A percentile compares a stretch with the other conserved stretches of the same genome.
These are phyloP conservation scores for Montipora foliosa DNA, from an alignment of 64 coral and sea anemone species.

Conservation along the genomic window DNA sequence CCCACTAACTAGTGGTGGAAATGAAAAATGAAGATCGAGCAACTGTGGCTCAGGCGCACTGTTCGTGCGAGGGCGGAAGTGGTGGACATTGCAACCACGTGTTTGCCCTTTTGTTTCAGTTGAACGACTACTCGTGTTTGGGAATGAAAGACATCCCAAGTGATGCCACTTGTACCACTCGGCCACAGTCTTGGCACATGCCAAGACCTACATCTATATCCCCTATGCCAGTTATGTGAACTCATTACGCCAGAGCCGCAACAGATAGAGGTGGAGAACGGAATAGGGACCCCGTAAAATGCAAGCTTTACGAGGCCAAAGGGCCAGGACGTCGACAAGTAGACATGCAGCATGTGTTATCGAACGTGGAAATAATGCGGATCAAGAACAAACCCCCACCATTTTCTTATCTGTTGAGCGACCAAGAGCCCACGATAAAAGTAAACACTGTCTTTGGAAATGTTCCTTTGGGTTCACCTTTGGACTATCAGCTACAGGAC, in stretches of 20 bases:
- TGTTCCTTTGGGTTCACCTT: neutral
- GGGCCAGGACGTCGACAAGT: neutral
- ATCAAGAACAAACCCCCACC: neutral
- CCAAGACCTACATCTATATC: neutral
- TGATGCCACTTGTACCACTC: too few species aligned
- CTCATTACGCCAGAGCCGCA: neutral
- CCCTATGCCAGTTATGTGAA: neutral
- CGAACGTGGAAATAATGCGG: neutral
- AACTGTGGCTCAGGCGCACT: neutral
- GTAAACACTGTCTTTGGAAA: too few species aligned
- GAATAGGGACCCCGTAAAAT: neutral
- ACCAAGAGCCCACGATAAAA: too few species aligned
- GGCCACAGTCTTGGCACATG: neutral
- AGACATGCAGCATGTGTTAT: neutral
- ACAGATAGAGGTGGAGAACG: neutral
- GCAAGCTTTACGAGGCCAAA: neutral
- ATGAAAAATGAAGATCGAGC: conserved; percentile 16
- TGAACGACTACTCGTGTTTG: too few species aligned
- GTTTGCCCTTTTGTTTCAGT: conserved; percentile 33
- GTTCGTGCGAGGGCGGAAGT: conserved; percentile 12
- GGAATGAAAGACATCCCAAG: too few species aligned
- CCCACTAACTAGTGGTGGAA: conserved; percentile 18
- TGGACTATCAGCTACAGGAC: neutral
- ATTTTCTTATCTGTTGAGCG: too few species aligned
- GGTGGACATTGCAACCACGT: conserved; percentile 73